Evolutionary conservation across 1,140 invertebrate genomes (phyloP), one percentile per base, ranked within the genome.

Genomic region (Drosophila pruinosa): DNA sequence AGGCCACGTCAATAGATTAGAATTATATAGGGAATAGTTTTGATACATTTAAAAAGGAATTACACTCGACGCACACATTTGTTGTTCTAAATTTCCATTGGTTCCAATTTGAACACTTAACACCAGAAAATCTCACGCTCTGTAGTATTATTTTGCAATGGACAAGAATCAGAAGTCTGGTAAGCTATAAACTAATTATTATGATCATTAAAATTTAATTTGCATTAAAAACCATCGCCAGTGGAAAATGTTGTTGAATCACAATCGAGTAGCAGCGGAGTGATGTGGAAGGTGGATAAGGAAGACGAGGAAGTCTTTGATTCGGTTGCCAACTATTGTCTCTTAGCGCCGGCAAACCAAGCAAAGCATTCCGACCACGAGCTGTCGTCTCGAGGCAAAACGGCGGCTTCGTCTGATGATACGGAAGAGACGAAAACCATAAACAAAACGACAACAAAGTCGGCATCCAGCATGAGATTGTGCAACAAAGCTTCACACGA

Each of bases 201-300:
- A 1, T 3, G 14, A 12, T 2, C 15, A 10, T 59, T 36, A 0
- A 61, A 15, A 31, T 19, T 50, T 31, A 24, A 24, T 47, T 6
- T 22, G 1, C 3, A 14, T n/a, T n/a, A n/a, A n/a, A n/a, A n/a
- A n/a, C 7, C 0, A 24, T 0, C 22, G 24, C 5, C 28, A 76
- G 73, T 65, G n/a, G 74, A 78, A 2, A 64, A 41, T 39, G 59
- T 75, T 62, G 36, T 5, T 0, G 41, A 63, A 10, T 73, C 72
- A 12, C 61, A 39, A 12, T 78, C 83, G 8, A 68, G 64, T 39
- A 68, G 63, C 61, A 82, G 72, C 82, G 78, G 78, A 14, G 82
- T 89, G 19, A 78, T 89, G 78, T 88, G 82, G 82, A 78, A 88
- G 24, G 59, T 67, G 3, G 39, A 6, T 34, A 47, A 64, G 12